Conservation (phyloP, 2,888 invertebrate genomes). For the Eucriotettix oculatus region DNA sequence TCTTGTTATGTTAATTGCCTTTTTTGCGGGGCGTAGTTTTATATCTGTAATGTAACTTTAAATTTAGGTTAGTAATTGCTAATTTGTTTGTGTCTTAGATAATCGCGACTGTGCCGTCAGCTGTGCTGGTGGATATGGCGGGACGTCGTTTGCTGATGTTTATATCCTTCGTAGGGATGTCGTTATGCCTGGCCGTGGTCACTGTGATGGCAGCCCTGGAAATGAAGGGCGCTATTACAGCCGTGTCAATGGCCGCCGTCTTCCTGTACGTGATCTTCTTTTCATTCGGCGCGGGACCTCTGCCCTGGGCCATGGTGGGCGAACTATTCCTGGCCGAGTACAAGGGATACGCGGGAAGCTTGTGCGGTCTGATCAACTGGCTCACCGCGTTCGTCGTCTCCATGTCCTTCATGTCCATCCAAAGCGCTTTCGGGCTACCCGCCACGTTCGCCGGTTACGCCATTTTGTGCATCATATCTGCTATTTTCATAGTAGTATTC, state of each 20-base stretch:
- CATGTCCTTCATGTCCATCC: slow-evolving; percentile 40
- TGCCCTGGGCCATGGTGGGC: slow-evolving; percentile 73
- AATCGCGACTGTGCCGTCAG: slow-evolving; percentile 51
- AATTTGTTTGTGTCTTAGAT: neutral
- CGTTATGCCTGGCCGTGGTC: slow-evolving; percentile 48
- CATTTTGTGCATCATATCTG: slow-evolving; percentile 36
- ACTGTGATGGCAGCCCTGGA: slow-evolving; percentile 48
- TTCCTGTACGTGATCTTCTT: slow-evolving; percentile 33
- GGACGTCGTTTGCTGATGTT: slow-evolving; percentile 64
- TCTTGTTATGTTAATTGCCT: no score
- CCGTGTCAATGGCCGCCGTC: slow-evolving; percentile 25
- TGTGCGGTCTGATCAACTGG: slow-evolving; percentile 29
- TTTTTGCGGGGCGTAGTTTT: no score
- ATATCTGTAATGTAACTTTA: no score
- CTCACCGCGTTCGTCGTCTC: slow-evolving; percentile 25
- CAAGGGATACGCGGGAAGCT: slow-evolving; percentile 29
- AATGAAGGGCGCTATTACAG: neutral
- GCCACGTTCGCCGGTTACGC: slow-evolving; percentile 52
- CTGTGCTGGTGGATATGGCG: slow-evolving; percentile 59
- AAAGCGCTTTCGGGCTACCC: slow-evolving; percentile 34
- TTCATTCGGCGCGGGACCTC: slow-evolving; percentile 70
- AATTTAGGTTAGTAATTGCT: no score
- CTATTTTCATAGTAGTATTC: slow-evolving; percentile 42
- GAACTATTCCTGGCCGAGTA: slow-evolving; percentile 68
- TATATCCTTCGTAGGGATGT: slow-evolving; percentile 51